Evolutionary conservation across 37 sponge, comb jelly and placozoan species (phyloP), one percentile per base, ranked within the genome.

Genomic region (Halichondria panicea): DNA sequence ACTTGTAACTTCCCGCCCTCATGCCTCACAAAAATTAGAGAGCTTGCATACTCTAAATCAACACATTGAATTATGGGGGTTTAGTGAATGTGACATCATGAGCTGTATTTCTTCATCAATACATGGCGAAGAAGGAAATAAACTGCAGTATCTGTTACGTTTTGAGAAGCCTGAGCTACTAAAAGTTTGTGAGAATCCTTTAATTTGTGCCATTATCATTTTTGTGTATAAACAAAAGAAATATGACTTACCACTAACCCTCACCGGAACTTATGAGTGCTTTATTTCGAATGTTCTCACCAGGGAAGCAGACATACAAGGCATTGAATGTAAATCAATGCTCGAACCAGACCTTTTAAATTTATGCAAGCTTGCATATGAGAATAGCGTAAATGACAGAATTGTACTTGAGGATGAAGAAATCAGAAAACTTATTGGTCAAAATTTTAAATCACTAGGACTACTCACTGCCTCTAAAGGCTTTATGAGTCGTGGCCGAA

Each of bases 1-100:
- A 30, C 19, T 68, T 28, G 43, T 68, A 0, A 68, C 68, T 43
- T 43, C 43, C 19, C 22, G 68, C 12, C 68, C 68, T 2, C 21
- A 6, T 43, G 68, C 43, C 12, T 43, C 68, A 13, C 43, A 38
- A 43, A 27, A 35, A 43, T 18, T 68, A 28, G 43, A 43, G 24
- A 68, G 68, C 39, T 43, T 2, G 24, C 43, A 21, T 4, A 21
- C 21, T 3, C 41, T 68, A 4, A 40, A 40, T 40, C 39, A 39
- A 8, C 68, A 68, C 24, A 28, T 68, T 41, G 68, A 68, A 41
- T 30, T 68, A 11, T 43, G 39, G n/a, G 68, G 68, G 5, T 68
- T 68, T 43, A 68, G 43, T 40, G 68, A 68, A 43, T 15, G 43
- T 4, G 39, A 68, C n/a, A 68, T 68, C 7, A 40, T 15, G 4